Base-by-base conservation (phyloP, 1,140 invertebrate genomes). In the Pemphigus obesinymphae region DNA sequence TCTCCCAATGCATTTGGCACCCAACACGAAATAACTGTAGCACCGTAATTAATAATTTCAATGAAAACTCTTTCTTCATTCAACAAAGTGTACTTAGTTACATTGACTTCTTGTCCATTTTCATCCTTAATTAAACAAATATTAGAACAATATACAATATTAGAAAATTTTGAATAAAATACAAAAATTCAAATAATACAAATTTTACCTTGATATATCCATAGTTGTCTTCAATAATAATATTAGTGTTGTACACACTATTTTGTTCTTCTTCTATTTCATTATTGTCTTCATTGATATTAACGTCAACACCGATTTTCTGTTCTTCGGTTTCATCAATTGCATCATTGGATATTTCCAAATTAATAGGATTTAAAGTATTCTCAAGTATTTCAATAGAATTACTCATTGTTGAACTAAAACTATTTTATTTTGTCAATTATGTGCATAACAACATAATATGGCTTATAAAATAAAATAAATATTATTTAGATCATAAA, bases 1-100 rank as follows among this genome's bases (percentile, higher is more conserved):
- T 88, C 85, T 1, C 93, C 93, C 84, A 90, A 85, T 83, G 89
- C 90, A 86, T 95, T 92, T 0, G 93, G 93, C 1, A 93, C 88
- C 86, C 90, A 88, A 34, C 96, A 90, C 53, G 91, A 90, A 26
- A 91, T 93, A 40, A 96, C 91, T 1, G 91, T 92, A 2, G 93
- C 94, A 61, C 95, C 95, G 85, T 93, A 93, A 45, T 90, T 92
- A 68, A 95, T 93, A 0, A 93, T 89, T 83, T 91, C 89, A n/a
- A 83, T 68, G 23, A 61, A 53, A 34, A 50, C 26, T 37, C 45
- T 53, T n/a, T 82, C 34, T 29, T 83, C 73, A 48, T 55, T 80
- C 15, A 23, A 15, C 17, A 78, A 80, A 17, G 50, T 34, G 31
- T 75, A 82, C 13, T 75, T 61, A 23, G 13, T 82, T 31, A 80